These are phyloP conservation scores for Beroe forskalii DNA, from an alignment of 37 sponge, comb jelly and placozoan genomes.

Conservation along the genomic window DNA sequence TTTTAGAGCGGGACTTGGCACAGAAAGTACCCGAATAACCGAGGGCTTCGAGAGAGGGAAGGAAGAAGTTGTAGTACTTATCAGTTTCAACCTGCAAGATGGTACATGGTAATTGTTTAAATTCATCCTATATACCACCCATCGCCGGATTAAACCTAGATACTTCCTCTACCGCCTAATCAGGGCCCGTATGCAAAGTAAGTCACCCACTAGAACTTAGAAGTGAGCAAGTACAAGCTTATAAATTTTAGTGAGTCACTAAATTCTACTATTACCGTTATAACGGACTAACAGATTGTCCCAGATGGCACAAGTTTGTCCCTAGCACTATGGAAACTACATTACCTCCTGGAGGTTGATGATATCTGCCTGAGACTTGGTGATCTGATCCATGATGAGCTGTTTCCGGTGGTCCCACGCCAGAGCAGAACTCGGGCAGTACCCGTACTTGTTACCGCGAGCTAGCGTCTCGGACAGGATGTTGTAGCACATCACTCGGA, in stretches of 20 bases:
- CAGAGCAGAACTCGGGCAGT: slow-evolving; percentile 94
- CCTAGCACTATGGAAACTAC: no score
- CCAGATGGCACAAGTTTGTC: no score
- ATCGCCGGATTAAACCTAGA: no score
- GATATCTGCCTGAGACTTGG: slow-evolving; percentile 80
- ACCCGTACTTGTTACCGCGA: slow-evolving; percentile 85
- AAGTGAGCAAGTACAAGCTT: no score
- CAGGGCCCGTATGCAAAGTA: no score
- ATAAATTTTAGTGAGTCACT: no score
- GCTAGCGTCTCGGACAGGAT: slow-evolving; percentile 90
- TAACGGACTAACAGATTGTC: no score
- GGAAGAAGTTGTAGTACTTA: slow-evolving; percentile 88
- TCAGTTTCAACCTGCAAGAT: slow-evolving; percentile 89
- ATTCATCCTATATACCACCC: no score
- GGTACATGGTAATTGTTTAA: not conserved
- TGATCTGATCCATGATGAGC: slow-evolving; percentile 81
- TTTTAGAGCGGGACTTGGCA: slow-evolving; percentile 90
- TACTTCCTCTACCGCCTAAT: no score
- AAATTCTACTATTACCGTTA: no score
- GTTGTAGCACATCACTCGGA: slow-evolving; percentile 90
- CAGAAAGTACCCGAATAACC: slow-evolving; percentile 93
- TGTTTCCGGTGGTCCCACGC: slow-evolving; percentile 87
- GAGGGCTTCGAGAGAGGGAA: slow-evolving; percentile 73
- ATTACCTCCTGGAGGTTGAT: slow-evolving; percentile 80
- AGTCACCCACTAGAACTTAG: no score